Evolutionary conservation across 2,888 invertebrate species (phyloP).

Genomic region (Epinotia bilunana): DNA sequence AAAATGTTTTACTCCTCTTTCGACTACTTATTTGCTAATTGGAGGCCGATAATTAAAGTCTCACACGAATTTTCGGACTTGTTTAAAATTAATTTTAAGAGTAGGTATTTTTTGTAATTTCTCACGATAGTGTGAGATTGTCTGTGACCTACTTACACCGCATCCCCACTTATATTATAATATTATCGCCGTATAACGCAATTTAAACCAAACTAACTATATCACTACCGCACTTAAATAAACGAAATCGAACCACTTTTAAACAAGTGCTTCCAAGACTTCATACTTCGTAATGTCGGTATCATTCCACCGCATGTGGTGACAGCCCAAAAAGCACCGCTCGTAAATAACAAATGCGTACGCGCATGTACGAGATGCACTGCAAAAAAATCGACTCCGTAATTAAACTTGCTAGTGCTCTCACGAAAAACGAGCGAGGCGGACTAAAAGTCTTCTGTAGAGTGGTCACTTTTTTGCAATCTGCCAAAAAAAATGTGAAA

Average conservation of each 20-base stretch:
- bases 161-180: not conserved
- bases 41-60: too few relatives aligned
- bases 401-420: constrained; percentile 72
- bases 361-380: constrained; percentile 64
- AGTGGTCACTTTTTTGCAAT: constrained; percentile 15
- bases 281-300: constrained; percentile 60
- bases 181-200: not conserved
- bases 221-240: not conserved
- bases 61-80: too few relatives aligned
- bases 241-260: constrained; percentile 36
- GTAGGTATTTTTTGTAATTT: not conserved
- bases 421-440: constrained; percentile 52
- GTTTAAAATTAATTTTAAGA: too few relatives aligned
- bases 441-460: constrained; percentile 1
- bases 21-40: too few relatives aligned
- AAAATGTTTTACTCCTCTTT: too few relatives aligned
- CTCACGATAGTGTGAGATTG: too few relatives aligned
- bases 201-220: not conserved
- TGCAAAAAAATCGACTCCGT: constrained; percentile 67
- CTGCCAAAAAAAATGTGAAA: not conserved
- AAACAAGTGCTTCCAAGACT: constrained; percentile 42
- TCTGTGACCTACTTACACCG: not conserved
- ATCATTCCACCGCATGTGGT: constrained; percentile 66
- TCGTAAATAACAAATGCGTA: constrained; percentile 79
- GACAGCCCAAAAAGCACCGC: constrained; percentile 72